Conservation (phyloP, 2,888 invertebrate species). For the Saturnia pavonia region DNA sequence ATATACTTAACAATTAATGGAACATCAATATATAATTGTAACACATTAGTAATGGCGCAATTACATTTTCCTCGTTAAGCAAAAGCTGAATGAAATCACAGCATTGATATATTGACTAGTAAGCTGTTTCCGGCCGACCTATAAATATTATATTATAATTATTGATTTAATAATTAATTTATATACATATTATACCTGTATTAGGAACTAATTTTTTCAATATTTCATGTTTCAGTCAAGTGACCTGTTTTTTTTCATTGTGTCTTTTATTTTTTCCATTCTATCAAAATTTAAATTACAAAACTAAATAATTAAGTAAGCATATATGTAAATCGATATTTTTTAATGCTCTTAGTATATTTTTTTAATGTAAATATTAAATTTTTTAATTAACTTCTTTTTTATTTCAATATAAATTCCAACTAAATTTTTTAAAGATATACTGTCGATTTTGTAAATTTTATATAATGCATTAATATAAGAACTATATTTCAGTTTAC, state of each 20-base stretch:
- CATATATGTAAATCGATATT: neutral
- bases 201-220: constrained; percentile 7
- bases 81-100: constrained; percentile 19
- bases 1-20: constrained; percentile 20
- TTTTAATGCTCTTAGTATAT: neutral
- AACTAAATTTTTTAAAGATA: too few relatives aligned
- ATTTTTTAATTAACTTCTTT: neutral
- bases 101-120: constrained; percentile 9
- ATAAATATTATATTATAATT: neutral
- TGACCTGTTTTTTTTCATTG: neutral
- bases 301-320: neutral
- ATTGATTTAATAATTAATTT: constrained; percentile 11
- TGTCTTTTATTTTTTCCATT: constrained; percentile 14
- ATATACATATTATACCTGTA: neutral
- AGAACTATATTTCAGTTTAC: neutral
- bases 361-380: too few relatives aligned
- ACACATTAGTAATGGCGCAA: constrained; percentile 21
- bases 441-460: neutral
- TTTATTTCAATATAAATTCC: too few relatives aligned
- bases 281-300: neutral
- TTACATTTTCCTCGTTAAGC: constrained; percentile 18
- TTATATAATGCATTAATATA: neutral
- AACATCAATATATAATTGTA: constrained; percentile 18
- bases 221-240: constrained; percentile 6
- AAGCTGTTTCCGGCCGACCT: constrained; percentile 12